Conservation (phyloP, 2,113 vertebrate genomes). For the Arizona elegans region DNA sequence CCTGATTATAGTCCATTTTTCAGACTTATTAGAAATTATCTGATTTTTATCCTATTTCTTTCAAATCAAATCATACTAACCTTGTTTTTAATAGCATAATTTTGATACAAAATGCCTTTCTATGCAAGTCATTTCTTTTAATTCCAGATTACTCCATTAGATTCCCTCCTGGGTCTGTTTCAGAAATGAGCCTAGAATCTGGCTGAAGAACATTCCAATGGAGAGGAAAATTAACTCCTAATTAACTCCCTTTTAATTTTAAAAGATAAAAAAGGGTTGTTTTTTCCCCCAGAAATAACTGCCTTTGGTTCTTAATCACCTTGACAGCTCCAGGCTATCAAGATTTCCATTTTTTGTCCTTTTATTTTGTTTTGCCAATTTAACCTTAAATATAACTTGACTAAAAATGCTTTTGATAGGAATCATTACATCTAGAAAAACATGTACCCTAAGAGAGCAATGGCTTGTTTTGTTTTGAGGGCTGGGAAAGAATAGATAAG, state of each 20-base stretch:
- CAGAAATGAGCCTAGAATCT: neutral
- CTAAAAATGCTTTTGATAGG: neutral
- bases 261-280: neutral
- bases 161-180: neutral
- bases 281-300: neutral
- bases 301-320: neutral
- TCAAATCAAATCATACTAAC: neutral
- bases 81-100: neutral
- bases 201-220: neutral
- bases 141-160: neutral
- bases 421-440: neutral
- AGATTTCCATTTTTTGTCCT: neutral
- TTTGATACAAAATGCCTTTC: neutral
- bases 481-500: neutral
- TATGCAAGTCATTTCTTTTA: neutral
- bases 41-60: neutral
- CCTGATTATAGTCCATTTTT: neutral
- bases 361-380: neutral
- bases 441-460: neutral
- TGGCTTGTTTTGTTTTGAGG: neutral
- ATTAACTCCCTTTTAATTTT: neutral
- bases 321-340: neutral
- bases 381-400: neutral
- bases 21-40: neutral
- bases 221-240: neutral